phyloP scores from a whole-genome alignment of 2,797 vertebrate genomes.

The Scolopax rusticola region DNA sequence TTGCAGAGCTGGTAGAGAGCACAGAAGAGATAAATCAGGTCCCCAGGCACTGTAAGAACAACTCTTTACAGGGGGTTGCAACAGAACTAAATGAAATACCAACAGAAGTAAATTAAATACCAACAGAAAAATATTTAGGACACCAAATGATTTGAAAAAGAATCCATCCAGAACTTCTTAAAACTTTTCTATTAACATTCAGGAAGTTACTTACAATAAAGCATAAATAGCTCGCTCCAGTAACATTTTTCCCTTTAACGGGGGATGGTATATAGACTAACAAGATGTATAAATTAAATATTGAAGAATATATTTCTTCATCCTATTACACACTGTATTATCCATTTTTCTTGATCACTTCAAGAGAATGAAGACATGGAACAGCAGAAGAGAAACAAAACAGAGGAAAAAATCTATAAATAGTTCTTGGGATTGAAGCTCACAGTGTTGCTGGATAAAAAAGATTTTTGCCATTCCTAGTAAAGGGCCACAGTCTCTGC shows the following conservation, averaged over 20 bases:
- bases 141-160: neutral
- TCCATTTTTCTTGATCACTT: neutral
- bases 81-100: neutral
- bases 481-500: accelerated
- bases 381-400: neutral
- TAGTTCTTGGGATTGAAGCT: neutral
- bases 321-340: neutral
- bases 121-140: neutral
- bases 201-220: neutral
- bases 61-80: neutral
- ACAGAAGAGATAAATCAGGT: neutral
- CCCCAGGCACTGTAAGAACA: neutral
- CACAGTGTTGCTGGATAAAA: neutral
- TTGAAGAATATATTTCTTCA: neutral
- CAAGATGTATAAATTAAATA: neutral
- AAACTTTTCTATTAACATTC: neutral
- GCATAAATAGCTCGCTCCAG: neutral
- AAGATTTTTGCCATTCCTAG: neutral
- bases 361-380: neutral
- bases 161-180: neutral
- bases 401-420: neutral
- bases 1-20: neutral
- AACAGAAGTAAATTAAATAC: neutral
- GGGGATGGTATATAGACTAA: neutral
- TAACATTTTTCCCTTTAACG: neutral